Conservation (phyloP, 1,140 invertebrate genomes). For the Ips nitidus region DNA sequence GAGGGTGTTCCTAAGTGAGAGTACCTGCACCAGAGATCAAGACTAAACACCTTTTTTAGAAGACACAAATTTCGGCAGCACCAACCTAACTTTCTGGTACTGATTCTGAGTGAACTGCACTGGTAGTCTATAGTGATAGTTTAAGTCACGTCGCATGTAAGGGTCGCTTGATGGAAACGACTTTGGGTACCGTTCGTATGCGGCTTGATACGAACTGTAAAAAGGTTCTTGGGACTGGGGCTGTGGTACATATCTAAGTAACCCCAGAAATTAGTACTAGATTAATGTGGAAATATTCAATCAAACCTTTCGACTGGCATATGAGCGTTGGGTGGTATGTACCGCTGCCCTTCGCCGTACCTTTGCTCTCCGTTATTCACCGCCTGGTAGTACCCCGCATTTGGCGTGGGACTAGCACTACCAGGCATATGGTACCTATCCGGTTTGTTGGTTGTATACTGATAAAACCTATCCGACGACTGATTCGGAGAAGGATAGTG, state of each 20-base stretch:
- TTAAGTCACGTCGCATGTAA: constrained; percentile 62
- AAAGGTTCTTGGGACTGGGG: constrained; percentile 48
- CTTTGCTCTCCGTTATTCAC: constrained; percentile 38
- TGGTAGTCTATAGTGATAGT: constrained; percentile 62
- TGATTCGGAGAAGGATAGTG: constrained; percentile 28
- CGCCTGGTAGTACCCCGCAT: constrained; percentile 37
- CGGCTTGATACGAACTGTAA: constrained; percentile 44
- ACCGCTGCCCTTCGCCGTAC: constrained; percentile 49
- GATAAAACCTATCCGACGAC: constrained; percentile 30
- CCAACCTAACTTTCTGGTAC: constrained; percentile 44
- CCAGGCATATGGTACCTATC: constrained; percentile 36
- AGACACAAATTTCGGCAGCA: no score
- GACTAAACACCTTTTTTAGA: no score
- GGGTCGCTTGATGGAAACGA: constrained; percentile 56
- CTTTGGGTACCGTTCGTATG: constrained; percentile 45
- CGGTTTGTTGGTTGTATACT: constrained; percentile 20
- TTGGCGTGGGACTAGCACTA: constrained; percentile 33
- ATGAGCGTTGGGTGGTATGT: constrained; percentile 67
- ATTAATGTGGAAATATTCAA: neutral
- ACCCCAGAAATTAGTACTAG: neutral
- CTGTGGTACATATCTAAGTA: constrained; percentile 57
- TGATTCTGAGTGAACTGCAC: constrained; percentile 52
- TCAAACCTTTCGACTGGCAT: constrained; percentile 64
- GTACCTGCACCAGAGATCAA: constrained; percentile 23
- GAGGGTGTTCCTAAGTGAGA: constrained; percentile 46